Evolutionary conservation across 2,113 vertebrate genomes (phyloP), one percentile per base, ranked within the genome.

Genomic region (Notothenia rossii): DNA sequence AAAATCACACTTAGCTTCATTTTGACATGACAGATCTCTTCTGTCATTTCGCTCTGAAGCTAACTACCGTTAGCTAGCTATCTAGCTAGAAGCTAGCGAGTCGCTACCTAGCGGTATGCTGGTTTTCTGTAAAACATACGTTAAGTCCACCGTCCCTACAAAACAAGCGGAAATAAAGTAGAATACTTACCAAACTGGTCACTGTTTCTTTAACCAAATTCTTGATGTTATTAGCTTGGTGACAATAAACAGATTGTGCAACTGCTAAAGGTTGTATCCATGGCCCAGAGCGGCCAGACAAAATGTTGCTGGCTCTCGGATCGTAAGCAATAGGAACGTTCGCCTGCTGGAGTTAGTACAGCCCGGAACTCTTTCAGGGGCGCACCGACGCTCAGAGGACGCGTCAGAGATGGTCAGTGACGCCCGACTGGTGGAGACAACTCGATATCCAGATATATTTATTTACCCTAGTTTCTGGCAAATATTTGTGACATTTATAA

Each of bases 221-320:
- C 2, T 8, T 56, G 13, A 58, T 54, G 58, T 70, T 81, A 68
- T 75, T 90, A 90, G 73, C 90, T 92, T 45, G 78, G 61, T 91
- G 86, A 89, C 76, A 91, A 71, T 87, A 84, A 79, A 83, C 75
- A 59, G 82, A 85, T 86, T 76, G 72, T 86, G 77, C 25, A 68
- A 68, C 33, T 69, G 82, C 72, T 89, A 85, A 75, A 88, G 86
- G 82, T 87, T 92, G 92, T 81, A 81, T 93, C 94, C 94, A 95
- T 95, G 92, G 93, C 94, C 92, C 89, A 86, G 20, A 75, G 79
- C 69, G 90, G 89, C 88, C 86, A 89, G 83, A 88, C 84, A 84
- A 72, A 84, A 90, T 87, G 80, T 84, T 87, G 75, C 85, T 86
- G 83, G 6, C 18, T 18, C 33, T 12, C 48, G 22, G 72, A 80